Base-by-base conservation (phyloP, 2,797 vertebrate species). In the Chromobotia macracanthus region DNA sequence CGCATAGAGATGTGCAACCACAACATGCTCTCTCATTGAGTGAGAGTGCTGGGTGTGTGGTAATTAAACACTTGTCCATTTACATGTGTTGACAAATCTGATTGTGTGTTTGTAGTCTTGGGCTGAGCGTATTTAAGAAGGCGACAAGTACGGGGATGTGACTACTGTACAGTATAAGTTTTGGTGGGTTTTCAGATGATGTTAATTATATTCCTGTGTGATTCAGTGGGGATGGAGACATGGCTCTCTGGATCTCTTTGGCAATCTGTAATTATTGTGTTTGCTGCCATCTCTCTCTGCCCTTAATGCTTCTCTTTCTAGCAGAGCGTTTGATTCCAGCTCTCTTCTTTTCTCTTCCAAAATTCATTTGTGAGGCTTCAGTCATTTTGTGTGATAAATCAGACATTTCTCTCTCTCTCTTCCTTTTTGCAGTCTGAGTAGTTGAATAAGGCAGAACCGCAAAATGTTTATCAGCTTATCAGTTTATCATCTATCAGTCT, bases 41-140 rank as follows among this genome's bases (percentile, higher is more conserved):
- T 79, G 41, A 48, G 51, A 72, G 44, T 67, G 50, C 69, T 31
- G 68, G 56, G 2, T 11, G 5, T 13, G 16, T 23, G 13, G 51
- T 84, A 80, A 82, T 82, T 80, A 74, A 73, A 46, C 13, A 80
- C 65, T 60, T 68, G 64, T 80, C 64, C 68, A 48, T 84, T 82
- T 84, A 66, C 58, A 16, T 13, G 79, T 19, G 56, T 23, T 75
- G 68, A 41, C 61, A 61, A 71, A 78, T 80, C 15, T 38, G 60
- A 55, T 21, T 44, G 65, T 56, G 11, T 72, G 77, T 56, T 72
- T 71, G 46, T 51, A 48, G 81, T 80, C 65, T 72, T 64, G 55
- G 53, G 16, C 58, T n/a, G 23, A 67, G 69, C 66, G 23, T 15
- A 41, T 75, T 66, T 61, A 63, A 78, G 25, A 74, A 63, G 46